These are phyloP conservation scores for Periophthalmus magnuspinnatus DNA, from an alignment of 2,797 vertebrate genomes.

Conservation along the genomic window DNA sequence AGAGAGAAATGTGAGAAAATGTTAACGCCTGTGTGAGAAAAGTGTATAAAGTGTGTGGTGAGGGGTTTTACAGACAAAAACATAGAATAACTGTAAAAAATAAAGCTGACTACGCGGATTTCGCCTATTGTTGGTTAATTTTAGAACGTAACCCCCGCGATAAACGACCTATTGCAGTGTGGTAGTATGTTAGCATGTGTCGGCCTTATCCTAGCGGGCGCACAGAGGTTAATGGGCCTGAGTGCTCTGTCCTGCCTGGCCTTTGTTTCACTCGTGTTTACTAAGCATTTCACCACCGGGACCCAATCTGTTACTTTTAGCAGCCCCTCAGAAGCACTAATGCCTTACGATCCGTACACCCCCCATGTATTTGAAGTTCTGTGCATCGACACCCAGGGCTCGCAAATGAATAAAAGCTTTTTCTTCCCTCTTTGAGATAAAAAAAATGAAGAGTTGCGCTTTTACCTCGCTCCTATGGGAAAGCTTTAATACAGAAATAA, in stretches of 20 bases:
- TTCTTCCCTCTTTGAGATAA: conserved; percentile 8
- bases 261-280: conserved; percentile 63
- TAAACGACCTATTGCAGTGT: conserved; percentile 31
- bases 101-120: too few relatives aligned
- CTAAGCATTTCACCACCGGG: conserved; percentile 54
- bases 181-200: conserved; percentile 58
- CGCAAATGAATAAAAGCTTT: conserved; percentile 14
- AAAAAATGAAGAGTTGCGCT: conserved; percentile 5
- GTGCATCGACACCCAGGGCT: conserved; percentile 8
- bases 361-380: conserved; percentile 29
- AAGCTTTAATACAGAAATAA: conserved; percentile 16
- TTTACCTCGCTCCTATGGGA: conserved; percentile 1
- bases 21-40: too few relatives aligned
- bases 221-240: conserved; percentile 65
- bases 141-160: too few relatives aligned
- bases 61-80: too few relatives aligned
- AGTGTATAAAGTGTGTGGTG: too few relatives aligned
- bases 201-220: conserved; percentile 39
- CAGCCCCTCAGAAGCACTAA: conserved; percentile 45
- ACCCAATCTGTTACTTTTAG: conserved; percentile 59
- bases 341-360: conserved; percentile 40
- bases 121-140: too few relatives aligned
- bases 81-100: too few relatives aligned
- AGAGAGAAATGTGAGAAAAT: too few relatives aligned
- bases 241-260: conserved; percentile 46